These are phyloP conservation scores for Danio rerio DNA, from an alignment of 2,113 vertebrate genomes.

Conservation along the genomic window GRCz12tu NC_133191.1:1074501-1075000, in stretches of 20 bases:
- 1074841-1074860: background rate
- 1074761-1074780: background rate
- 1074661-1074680: constrained; percentile 93
- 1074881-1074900: background rate
- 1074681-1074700: constrained; percentile 68
- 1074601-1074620: constrained; percentile 95
- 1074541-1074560: constrained; percentile 99
- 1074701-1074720: constrained; percentile 57
- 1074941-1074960: too few relatives aligned
- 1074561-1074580: constrained; percentile 99
- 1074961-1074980: too few relatives aligned
- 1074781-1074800: background rate
- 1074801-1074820: background rate
- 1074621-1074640: constrained; percentile 89
- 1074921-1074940: too few relatives aligned
- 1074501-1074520: constrained; percentile 92
- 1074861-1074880: background rate
- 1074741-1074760: constrained; percentile 26
- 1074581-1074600: constrained; percentile 98
- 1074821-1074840: background rate
- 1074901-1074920: background rate
- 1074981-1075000: too few relatives aligned
- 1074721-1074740: constrained; percentile 1
- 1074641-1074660: constrained; percentile 88
- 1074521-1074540: constrained; percentile 88